Conservation (phyloP, 2,797 vertebrate species). For the Mycteria americana region DNA sequence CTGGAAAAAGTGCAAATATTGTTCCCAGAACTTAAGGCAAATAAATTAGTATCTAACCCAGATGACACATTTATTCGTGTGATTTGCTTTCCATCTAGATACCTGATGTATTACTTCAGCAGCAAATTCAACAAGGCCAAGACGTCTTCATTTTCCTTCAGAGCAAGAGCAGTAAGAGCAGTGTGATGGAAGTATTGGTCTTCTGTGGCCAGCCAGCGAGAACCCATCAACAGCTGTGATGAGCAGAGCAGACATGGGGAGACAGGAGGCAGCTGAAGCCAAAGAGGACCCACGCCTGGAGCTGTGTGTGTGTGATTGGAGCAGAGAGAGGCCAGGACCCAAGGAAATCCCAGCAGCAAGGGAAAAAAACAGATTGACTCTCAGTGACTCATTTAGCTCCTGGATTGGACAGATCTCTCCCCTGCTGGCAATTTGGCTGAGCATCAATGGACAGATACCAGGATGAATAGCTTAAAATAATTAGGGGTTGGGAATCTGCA, state of each 20-base stretch:
- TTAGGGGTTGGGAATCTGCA: constrained; percentile 77
- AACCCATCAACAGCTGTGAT: constrained; percentile 60
- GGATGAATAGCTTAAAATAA: constrained; percentile 86
- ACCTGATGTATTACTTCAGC: constrained; percentile 73
- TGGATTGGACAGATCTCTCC: constrained; percentile 82
- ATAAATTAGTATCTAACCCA: constrained; percentile 22
- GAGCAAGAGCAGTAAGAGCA: constrained; percentile 56
- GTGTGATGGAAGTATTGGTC: constrained; percentile 39
- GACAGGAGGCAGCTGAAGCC: constrained; percentile 63
- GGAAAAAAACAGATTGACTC: constrained; percentile 84
- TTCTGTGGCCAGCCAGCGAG: constrained; percentile 22
- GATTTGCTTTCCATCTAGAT: constrained; percentile 69
- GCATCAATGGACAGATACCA: constrained; percentile 79
- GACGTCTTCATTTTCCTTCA: constrained; percentile 80
- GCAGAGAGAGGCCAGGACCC: constrained; percentile 69
- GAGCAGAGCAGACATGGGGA: constrained; percentile 48
- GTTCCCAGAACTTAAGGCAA: constrained; percentile 25
- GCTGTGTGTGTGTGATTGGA: constrained; percentile 64
- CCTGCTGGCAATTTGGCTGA: constrained; percentile 83
- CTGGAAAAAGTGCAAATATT: constrained; percentile 37
- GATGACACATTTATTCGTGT: background rate
- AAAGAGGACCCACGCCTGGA: constrained; percentile 65
- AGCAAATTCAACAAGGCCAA: constrained; percentile 73
- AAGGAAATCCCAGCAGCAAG: constrained; percentile 77
- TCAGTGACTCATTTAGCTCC: constrained; percentile 86